Percentiles rank a stretch among this genome's conserved stretches.
phyloP scores from a whole-genome alignment of 1,140 invertebrate species.

The Trachelipus rathkii region DNA sequence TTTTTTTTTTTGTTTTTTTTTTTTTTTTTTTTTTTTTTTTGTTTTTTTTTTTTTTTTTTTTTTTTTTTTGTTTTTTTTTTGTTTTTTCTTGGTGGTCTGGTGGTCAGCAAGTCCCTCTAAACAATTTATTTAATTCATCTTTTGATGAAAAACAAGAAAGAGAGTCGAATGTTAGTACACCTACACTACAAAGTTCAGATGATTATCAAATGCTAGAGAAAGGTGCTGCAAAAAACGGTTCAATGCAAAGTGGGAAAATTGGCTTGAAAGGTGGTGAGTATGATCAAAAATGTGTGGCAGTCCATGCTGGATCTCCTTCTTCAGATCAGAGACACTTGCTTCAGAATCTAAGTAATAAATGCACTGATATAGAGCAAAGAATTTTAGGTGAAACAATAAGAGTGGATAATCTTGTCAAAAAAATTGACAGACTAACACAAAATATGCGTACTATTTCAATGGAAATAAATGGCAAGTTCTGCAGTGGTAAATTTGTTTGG shows the following conservation, averaged over 20 bases:
- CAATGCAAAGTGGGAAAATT: background rate
- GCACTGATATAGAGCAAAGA: conserved; percentile 45
- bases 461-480: conserved; percentile 48
- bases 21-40: too few relatives aligned
- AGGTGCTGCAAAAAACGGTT: too few relatives aligned
- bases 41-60: too few relatives aligned
- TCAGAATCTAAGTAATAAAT: conserved; percentile 35
- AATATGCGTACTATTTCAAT: conserved; percentile 9
- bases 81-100: too few relatives aligned
- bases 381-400: conserved; percentile 47
- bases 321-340: conserved; percentile 22
- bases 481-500: conserved; percentile 52
- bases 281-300: background rate
- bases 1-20: too few relatives aligned
- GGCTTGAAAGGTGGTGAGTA: background rate
- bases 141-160: background rate
- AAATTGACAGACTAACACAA: conserved; percentile 35
- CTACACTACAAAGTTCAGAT: too few relatives aligned
- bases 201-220: too few relatives aligned
- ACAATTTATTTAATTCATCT: background rate
- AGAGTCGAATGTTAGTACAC: background rate
- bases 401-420: conserved; percentile 33
- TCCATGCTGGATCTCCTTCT: conserved; percentile 6
- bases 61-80: too few relatives aligned
- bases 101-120: background rate